These are phyloP conservation scores for Oedothorax gibbosus DNA, from an alignment of 1,140 invertebrate species.

Conservation along the genomic window DNA sequence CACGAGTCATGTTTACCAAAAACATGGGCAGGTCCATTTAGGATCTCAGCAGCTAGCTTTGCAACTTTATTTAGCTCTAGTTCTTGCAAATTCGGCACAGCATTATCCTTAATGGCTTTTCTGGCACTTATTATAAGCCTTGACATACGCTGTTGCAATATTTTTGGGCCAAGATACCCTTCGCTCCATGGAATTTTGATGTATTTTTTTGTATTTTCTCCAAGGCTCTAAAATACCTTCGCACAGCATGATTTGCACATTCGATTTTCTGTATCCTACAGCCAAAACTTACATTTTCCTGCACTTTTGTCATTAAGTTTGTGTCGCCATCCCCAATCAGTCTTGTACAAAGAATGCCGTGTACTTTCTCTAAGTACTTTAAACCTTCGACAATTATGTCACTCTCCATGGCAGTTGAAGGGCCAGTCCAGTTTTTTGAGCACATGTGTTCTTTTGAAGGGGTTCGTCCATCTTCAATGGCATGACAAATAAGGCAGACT, in stretches of 20 bases:
- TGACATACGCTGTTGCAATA: not conserved
- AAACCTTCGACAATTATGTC: not conserved
- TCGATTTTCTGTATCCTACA: not conserved
- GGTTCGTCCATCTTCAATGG: not conserved
- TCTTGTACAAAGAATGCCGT: not conserved
- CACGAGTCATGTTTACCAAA: not conserved
- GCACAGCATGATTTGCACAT: not conserved
- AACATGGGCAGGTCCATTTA: constrained; percentile 7
- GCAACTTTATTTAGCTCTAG: not conserved
- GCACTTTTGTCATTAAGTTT: not conserved
- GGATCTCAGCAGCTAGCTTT: not conserved
- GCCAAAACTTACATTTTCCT: not conserved
- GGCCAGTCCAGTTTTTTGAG: not conserved
- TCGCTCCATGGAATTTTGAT: not conserved
- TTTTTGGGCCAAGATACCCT: not conserved
- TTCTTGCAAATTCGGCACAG: not conserved
- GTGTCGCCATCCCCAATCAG: not conserved
- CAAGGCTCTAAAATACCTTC: not conserved
- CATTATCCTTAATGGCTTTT: not conserved
- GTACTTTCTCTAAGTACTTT: not conserved
- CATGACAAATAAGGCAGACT: not conserved
- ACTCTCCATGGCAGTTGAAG: not conserved
- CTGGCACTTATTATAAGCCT: not conserved
- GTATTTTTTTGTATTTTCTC: not conserved
- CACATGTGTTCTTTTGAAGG: not conserved